These are phyloP conservation scores for Emesis furor DNA, from an alignment of 2,888 invertebrate species.

Conservation along the genomic window DNA sequence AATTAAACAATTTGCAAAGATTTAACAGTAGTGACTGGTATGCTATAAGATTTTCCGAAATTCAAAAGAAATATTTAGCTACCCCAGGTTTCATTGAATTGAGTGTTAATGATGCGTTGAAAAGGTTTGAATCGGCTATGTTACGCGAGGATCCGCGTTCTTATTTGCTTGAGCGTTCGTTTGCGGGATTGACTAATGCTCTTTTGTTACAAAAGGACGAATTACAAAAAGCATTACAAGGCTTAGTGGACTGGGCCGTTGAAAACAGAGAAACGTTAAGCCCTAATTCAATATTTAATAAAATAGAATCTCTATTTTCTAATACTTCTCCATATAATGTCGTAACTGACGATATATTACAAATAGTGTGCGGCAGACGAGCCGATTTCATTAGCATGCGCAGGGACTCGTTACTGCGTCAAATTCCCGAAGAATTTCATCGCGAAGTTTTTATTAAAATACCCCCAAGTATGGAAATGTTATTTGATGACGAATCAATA, in stretches of 20 bases:
- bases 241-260: conserved; percentile 33
- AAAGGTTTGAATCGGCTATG: conserved; percentile 30
- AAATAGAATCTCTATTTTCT: conserved; percentile 37
- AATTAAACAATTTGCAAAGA: conserved; percentile 21
- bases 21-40: conserved; percentile 39
- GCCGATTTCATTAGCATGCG: conserved; percentile 43
- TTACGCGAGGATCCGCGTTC: conserved; percentile 37
- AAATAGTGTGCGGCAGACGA: conserved; percentile 50
- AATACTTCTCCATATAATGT: conserved; percentile 38
- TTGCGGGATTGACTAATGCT: conserved; percentile 39
- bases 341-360: conserved; percentile 44
- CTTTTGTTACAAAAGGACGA: conserved; percentile 33
- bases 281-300: conserved; percentile 33
- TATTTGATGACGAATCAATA: conserved; percentile 40
- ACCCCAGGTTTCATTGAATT: conserved; percentile 41
- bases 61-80: conserved; percentile 48
- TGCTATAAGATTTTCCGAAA: conserved; percentile 39
- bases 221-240: conserved; percentile 32
- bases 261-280: conserved; percentile 27
- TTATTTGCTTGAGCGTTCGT: conserved; percentile 34
- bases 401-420: conserved; percentile 30
- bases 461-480: conserved; percentile 33
- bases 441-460: conserved; percentile 40
- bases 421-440: conserved; percentile 48
- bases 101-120: conserved; percentile 29